phyloP scores from a whole-genome alignment of 2,797 vertebrate species.

The Pachyuromys duprasi region DNA sequence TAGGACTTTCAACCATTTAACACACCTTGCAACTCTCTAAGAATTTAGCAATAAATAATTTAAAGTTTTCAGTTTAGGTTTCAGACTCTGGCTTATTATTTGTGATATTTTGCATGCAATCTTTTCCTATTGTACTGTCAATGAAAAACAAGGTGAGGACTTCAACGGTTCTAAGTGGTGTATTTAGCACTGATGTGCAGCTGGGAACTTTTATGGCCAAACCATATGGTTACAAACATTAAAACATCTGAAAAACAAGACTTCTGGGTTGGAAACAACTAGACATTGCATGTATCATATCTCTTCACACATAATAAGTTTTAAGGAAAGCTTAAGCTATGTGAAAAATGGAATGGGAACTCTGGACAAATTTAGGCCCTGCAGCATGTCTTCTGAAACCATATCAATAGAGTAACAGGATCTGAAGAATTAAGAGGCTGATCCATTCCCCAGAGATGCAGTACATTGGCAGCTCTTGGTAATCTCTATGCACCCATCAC shows the following conservation, averaged over 20 bases:
- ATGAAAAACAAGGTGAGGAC: not conserved
- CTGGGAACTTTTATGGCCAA: not conserved
- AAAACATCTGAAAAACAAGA: not conserved
- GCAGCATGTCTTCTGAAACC: not conserved
- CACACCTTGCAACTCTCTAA: not conserved
- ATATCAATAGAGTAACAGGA: not conserved
- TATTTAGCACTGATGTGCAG: not conserved
- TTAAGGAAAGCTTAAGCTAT: not conserved
- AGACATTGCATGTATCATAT: not conserved
- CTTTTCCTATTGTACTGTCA: not conserved
- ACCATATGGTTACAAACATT: not conserved
- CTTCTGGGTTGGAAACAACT: not conserved
- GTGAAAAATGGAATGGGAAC: not conserved
- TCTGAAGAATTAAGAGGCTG: slow-evolving; percentile 9
- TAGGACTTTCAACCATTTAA: not conserved
- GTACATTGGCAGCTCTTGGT: not conserved
- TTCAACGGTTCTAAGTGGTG: not conserved
- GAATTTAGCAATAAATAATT: slow-evolving; percentile 46
- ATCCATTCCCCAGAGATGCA: not conserved
- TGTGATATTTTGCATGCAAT: not conserved
- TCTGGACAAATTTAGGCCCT: not conserved
- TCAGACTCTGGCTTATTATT: not conserved
- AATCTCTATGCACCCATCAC: not conserved
- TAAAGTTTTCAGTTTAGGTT: not conserved
- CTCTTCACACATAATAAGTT: not conserved